Conservation (phyloP, 2,888 invertebrate species). For the Tetropium fuscum region DNA sequence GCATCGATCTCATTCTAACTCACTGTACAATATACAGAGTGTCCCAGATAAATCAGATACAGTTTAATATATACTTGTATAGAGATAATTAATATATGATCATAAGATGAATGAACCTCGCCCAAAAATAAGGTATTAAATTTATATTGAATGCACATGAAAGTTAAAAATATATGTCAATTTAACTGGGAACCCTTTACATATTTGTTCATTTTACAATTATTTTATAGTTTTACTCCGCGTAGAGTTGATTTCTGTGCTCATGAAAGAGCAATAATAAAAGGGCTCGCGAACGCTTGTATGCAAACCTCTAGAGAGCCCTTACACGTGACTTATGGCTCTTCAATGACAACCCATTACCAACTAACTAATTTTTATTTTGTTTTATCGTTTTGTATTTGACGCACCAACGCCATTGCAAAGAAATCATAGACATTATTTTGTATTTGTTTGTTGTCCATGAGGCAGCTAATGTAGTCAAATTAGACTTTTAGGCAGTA, state of each 20-base stretch:
- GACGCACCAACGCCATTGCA: constrained; percentile 21
- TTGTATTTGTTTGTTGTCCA: no score
- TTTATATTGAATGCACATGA: neutral
- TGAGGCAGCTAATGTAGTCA: neutral
- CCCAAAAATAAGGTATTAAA: neutral
- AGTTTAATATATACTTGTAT: constrained; percentile 13
- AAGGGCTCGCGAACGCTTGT: constrained; percentile 48
- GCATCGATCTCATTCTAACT: constrained; percentile 55
- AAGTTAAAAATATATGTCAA: constrained; percentile 14
- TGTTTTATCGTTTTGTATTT: constrained; percentile 22
- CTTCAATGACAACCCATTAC: constrained; percentile 35
- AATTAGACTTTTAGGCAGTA: neutral
- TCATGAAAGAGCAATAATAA: constrained; percentile 49
- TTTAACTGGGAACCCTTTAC: constrained; percentile 34
- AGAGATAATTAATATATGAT: neutral
- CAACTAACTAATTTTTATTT: constrained; percentile 34
- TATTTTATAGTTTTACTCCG: constrained; percentile 46
- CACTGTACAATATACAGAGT: constrained; percentile 54
- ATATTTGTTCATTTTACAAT: constrained; percentile 52
- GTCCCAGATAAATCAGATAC: constrained; percentile 30
- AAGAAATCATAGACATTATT: constrained; percentile 3
- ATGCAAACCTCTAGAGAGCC: constrained; percentile 29
- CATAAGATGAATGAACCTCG: neutral
- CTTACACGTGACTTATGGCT: constrained; percentile 34
- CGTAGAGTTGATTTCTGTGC: constrained; percentile 48